These are phyloP conservation scores for Drosophila birchii DNA, from an alignment of 2,888 invertebrate species.

Conservation along the genomic window DNA sequence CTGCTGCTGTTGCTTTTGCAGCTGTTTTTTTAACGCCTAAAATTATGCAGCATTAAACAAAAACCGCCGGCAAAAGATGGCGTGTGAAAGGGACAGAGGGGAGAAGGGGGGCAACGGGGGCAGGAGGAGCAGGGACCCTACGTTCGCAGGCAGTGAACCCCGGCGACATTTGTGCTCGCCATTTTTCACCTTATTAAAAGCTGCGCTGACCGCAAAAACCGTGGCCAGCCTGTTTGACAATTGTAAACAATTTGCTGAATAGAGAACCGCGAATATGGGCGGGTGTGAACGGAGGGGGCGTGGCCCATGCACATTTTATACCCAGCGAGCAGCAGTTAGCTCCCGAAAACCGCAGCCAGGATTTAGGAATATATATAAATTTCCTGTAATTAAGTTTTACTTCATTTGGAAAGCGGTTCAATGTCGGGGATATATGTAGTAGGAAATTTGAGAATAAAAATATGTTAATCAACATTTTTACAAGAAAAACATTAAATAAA, in stretches of 20 bases:
- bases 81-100: constrained; percentile 7
- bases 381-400: constrained; percentile 38
- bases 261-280: constrained; percentile 21
- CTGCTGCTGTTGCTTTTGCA: constrained; percentile 45
- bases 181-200: constrained; percentile 61
- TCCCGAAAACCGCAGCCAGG: constrained; percentile 25
- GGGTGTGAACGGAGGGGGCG: constrained; percentile 20
- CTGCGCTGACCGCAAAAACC: constrained; percentile 48
- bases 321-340: constrained; percentile 16
- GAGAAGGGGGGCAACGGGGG: background rate
- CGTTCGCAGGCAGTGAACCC: constrained; percentile 22
- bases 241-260: constrained; percentile 48
- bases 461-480: background rate
- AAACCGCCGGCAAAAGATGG: constrained; percentile 32
- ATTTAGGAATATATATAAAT: constrained; percentile 33
- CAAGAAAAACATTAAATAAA: background rate
- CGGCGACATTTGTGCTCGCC: constrained; percentile 50
- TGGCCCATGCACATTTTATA: constrained; percentile 34
- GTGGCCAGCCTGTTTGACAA: constrained; percentile 43
- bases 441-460: background rate
- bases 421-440: too few relatives aligned
- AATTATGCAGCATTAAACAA: constrained; percentile 76
- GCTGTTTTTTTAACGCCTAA: constrained; percentile 70
- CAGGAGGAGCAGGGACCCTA: background rate
- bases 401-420: constrained; percentile 8